Percentiles rank a stretch among this genome's conserved stretches.
Evolutionary conservation across 2,113 vertebrate genomes (phyloP).

Genomic region (Dolichallabes microphthalmus): DNA sequence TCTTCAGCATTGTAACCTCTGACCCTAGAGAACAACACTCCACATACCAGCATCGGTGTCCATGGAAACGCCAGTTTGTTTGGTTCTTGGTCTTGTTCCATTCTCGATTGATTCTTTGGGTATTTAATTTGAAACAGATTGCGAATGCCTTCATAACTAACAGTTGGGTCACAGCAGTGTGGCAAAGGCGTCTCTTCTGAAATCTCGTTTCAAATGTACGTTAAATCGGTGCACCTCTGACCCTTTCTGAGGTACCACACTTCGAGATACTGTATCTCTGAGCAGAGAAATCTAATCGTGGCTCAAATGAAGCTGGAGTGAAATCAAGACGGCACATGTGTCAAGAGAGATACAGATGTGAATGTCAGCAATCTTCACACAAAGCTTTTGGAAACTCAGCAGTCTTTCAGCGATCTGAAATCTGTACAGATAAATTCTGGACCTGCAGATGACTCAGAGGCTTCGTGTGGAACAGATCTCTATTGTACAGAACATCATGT

Average conservation of each 20-base stretch:
- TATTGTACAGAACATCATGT: neutral
- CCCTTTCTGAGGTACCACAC: neutral
- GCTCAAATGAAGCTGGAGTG: too few relatives aligned
- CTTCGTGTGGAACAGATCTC: slow-evolving; percentile 1
- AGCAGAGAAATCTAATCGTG: slow-evolving; percentile 1
- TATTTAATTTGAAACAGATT: slow-evolving; percentile 41
- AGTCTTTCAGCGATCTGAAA: neutral
- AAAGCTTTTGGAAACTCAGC: neutral
- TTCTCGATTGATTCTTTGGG: slow-evolving; percentile 42
- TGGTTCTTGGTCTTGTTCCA: slow-evolving; percentile 12
- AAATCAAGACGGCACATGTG: neutral
- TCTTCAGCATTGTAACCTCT: slow-evolving; percentile 41
- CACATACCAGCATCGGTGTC: slow-evolving; percentile 44
- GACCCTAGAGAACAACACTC: slow-evolving; percentile 34
- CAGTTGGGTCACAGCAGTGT: neutral
- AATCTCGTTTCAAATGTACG: neutral
- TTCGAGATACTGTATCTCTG: neutral
- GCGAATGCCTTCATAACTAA: neutral
- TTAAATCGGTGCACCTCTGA: neutral
- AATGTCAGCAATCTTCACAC: neutral
- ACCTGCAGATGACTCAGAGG: neutral
- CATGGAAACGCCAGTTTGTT: slow-evolving; percentile 47
- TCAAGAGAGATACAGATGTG: neutral
- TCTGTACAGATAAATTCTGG: slow-evolving; percentile 5
- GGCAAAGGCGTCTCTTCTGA: neutral